A percentile compares a stretch with the other conserved stretches of the same genome.
phyloP scores from a whole-genome alignment of 2,888 invertebrate genomes.

The Ophonus ardosiacus region DNA sequence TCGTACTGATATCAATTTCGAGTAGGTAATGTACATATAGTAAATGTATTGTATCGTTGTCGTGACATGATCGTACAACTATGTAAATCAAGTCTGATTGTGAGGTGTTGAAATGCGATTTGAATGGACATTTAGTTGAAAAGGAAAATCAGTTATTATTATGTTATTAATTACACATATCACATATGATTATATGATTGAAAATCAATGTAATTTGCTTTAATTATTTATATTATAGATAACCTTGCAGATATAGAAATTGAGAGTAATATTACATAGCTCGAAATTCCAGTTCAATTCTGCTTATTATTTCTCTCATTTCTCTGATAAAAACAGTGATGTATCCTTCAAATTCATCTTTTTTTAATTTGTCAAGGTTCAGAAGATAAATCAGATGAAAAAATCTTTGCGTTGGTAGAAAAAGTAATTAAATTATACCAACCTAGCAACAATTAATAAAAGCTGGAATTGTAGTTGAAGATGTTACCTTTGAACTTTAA shows the following conservation, averaged over 20 bases:
- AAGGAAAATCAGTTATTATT: not conserved
- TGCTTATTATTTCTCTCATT: constrained; percentile 21
- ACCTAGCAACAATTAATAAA: constrained; percentile 35
- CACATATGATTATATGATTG: not conserved
- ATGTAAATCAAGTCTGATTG: not conserved
- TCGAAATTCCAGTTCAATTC: constrained; percentile 9
- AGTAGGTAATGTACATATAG: too few relatives aligned
- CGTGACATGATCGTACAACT: too few relatives aligned
- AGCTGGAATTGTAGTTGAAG: constrained; percentile 3
- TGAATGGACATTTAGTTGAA: not conserved
- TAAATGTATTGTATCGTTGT: not conserved
- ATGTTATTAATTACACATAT: constrained; percentile 4
- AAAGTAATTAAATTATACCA: constrained; percentile 46
- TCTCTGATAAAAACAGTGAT: constrained; percentile 1
- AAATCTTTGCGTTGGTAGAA: constrained; percentile 29
- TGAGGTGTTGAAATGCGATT: not conserved
- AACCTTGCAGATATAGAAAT: constrained; percentile 32
- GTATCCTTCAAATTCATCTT: constrained; percentile 24
- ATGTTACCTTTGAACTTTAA: constrained; percentile 51
- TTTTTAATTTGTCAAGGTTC: constrained; percentile 31
- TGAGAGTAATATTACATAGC: constrained; percentile 15
- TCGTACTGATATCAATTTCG: too few relatives aligned
- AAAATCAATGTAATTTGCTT: not conserved
- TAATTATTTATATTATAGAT: constrained; percentile 7
- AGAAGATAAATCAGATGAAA: constrained; percentile 9